Conservation (phyloP, 2,113 vertebrate species). For the Gulo gulo region DNA sequence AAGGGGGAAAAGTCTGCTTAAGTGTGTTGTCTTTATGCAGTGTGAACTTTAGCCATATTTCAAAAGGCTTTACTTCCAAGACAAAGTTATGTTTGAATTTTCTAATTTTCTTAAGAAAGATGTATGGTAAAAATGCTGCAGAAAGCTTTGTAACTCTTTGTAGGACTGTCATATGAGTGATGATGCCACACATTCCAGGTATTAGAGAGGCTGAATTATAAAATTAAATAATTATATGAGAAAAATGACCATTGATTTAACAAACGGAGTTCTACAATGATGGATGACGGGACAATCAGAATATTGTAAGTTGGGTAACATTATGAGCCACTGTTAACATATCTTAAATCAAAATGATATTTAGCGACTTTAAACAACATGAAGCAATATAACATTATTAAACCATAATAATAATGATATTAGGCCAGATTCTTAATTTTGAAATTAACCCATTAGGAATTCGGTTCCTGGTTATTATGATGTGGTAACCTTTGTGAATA, state of each 20-base stretch:
- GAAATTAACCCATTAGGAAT: not conserved
- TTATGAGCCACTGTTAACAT: not conserved
- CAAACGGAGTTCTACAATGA: not conserved
- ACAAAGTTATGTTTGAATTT: constrained; percentile 63
- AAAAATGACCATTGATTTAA: constrained; percentile 23
- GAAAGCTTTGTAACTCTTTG: constrained; percentile 58
- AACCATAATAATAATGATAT: not conserved
- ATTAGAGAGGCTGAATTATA: constrained; percentile 21
- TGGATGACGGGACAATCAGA: constrained; percentile 30
- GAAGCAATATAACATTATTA: not conserved
- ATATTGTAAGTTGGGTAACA: not conserved
- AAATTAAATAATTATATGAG: not conserved
- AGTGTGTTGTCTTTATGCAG: constrained; percentile 82
- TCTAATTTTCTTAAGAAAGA: constrained; percentile 71
- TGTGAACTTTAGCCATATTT: constrained; percentile 76
- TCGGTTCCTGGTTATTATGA: not conserved
- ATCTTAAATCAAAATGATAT: not conserved
- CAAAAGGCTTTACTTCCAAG: constrained; percentile 73
- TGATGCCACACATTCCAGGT: constrained; percentile 7
- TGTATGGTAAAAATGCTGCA: constrained; percentile 24
- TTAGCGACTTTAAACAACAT: not conserved
- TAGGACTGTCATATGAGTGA: not conserved
- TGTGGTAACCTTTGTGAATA: not conserved
- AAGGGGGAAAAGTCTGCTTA: constrained; percentile 76
- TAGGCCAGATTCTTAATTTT: not conserved